Evolutionary conservation across 1,140 invertebrate genomes (phyloP), one percentile per base, ranked within the genome.

Genomic region (Drosophila ficusphila): DNA sequence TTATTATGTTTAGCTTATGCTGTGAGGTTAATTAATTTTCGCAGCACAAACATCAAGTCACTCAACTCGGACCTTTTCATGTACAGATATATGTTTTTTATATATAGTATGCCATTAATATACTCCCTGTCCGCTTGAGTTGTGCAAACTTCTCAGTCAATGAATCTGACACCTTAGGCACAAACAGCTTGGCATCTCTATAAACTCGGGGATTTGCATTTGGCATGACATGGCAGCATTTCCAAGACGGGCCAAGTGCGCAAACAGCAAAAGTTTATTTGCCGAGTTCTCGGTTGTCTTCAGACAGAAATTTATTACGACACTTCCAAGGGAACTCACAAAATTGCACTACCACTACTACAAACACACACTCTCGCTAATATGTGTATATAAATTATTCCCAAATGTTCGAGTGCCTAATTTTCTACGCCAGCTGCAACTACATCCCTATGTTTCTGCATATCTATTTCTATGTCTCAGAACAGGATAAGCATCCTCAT

Each of bases 231-330:
- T 41, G 62, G 58, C 62, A 67, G 29, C 16, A 68, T 8, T 68
- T 67, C 42, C 64, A 61, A 41, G 57, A 25, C 51, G 21, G 14
- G 5, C 49, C 14, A 52, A 67, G 62, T 67, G 46, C 31, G 49
- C 60, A 67, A 67, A 65, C 60, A 67, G 62, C 60, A 68, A 67
- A 68, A 67, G 64, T 69, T 69, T 69, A 69, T 68, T 69, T 69
- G 64, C 25, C 58, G 14, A 38, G 31, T 44, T 53, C 38, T 54
- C 44, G 12, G 46, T 41, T 42, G 62, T 65, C 58, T 51, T 51
- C 38, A 64, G 58, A 21, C 58, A 29, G 21, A 69, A 69, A 69
- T 69, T 69, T 69, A 69, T 69, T 69, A 69, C 51, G 65, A 69
- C 65, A 69, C 62, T 67, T 67, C 62, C 44, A 19, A 58, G 9